These are phyloP conservation scores for Hymenochirus boettgeri DNA, from an alignment of 2,113 vertebrate species.

Conservation along the genomic window DNA sequence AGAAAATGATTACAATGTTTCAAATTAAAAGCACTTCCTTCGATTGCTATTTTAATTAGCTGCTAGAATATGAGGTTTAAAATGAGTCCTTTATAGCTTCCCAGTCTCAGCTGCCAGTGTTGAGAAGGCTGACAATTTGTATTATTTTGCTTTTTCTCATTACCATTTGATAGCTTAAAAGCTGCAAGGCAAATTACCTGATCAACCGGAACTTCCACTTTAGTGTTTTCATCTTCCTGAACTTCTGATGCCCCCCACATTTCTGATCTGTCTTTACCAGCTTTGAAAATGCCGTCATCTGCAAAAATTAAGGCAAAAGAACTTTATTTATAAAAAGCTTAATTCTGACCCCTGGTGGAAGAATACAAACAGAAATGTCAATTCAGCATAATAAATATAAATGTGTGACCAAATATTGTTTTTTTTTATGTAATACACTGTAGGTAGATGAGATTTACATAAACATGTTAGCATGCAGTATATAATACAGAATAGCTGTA, in stretches of 20 bases:
- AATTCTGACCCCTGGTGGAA: conserved; percentile 75
- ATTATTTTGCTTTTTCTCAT: conserved; percentile 42
- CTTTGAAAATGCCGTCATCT: conserved; percentile 74
- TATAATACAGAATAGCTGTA: too few relatives aligned
- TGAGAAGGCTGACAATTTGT: conserved; percentile 36
- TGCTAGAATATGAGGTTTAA: conserved; percentile 41
- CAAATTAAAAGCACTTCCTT: conserved; percentile 35
- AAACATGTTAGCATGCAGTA: too few relatives aligned
- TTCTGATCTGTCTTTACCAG: conserved; percentile 57
- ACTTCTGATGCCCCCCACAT: conserved; percentile 62
- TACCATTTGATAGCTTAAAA: conserved; percentile 36
- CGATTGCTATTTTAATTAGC: conserved; percentile 40
- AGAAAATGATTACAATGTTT: conserved; percentile 23
- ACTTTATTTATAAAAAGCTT: conserved; percentile 47
- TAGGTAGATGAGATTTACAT: too few relatives aligned
- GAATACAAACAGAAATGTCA: conserved; percentile 7
- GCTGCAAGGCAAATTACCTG: conserved; percentile 59
- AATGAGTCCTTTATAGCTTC: conserved; percentile 39
- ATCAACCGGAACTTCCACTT: conserved; percentile 67
- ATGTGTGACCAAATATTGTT: too few relatives aligned
- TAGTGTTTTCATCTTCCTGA: conserved; percentile 64
- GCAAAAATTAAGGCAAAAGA: conserved; percentile 30
- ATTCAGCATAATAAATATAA: conserved; percentile 20
- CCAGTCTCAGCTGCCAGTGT: conserved; percentile 36
- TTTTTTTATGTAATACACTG: too few relatives aligned